Base-by-base conservation (phyloP, 2,113 vertebrate species). In the Thermophis baileyi region DNA sequence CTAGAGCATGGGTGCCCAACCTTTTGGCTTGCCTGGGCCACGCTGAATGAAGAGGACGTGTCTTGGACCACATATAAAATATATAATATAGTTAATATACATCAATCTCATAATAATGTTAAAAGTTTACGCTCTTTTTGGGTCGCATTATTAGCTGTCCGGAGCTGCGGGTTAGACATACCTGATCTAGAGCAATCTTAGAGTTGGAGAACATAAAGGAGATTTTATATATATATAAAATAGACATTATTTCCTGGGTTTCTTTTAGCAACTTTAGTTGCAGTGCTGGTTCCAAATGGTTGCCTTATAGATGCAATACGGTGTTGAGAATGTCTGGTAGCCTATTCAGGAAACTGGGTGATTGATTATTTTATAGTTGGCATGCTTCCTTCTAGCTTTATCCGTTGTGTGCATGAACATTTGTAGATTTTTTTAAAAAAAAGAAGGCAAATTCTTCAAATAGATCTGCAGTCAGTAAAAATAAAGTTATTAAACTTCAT, bases 221-320 rank as follows among this genome's bases (percentile, higher is more conserved):
- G 3, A 24, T 54, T 7, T 93, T 49, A 53, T 88, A 55, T 54
- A 6, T 63, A 3, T 50, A 69, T n/a, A 69, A 50, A 50, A 69
- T 90, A 50, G 35, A 25, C 54, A 25, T 74, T 6, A 35, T 51
- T 47, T 91, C 14, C 40, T 89, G 40, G 69, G 49, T 90, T 88
- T 85, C 20, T 30, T 54, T 30, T 24, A 92, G 86, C 44, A 9
- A n/a, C 85, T 85, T n/a, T 92, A 46, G 55, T 86, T 81, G 93
- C 95, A 92, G 6, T 98, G 97, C 97, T 97, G 91, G 94, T 97
- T 98, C 97, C 97, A 97, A 97, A 97, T 98, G 97, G 97, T 97
- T 97, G 94, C 91, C 94, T 96, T 94, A 91, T 96, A 95, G 95
- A 91, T 95, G 24, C 87, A 94, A 44, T 96, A 94, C 74, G 94